phyloP scores from a whole-genome alignment of 2,888 invertebrate species.

The Achlya flavicornis region DNA sequence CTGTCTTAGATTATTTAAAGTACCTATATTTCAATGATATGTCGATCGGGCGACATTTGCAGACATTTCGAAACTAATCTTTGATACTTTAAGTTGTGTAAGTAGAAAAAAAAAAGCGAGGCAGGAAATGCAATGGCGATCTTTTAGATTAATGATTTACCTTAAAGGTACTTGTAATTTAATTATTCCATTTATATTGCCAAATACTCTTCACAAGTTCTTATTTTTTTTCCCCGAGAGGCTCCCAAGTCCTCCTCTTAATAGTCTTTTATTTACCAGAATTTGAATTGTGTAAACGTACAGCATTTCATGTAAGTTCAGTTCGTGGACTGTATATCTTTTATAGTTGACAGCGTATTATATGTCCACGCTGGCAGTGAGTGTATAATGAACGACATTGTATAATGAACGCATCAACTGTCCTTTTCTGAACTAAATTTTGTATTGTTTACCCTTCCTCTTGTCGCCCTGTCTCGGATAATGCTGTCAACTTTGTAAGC shows the following conservation, averaged over 20 bases:
- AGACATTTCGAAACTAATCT: too few relatives aligned
- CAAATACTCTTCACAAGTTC: neutral
- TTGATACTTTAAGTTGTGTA: too few relatives aligned
- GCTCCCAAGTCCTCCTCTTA: neutral
- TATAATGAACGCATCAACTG: slow-evolving; percentile 11
- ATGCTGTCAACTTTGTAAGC: neutral
- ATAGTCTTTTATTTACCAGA: neutral
- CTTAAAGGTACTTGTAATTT: neutral
- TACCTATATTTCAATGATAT: too few relatives aligned
- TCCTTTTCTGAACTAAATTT: slow-evolving; percentile 9
- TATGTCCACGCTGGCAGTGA: neutral
- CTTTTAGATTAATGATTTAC: too few relatives aligned
- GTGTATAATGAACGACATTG: neutral
- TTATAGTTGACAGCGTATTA: neutral
- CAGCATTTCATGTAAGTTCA: neutral
- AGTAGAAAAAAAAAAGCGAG: too few relatives aligned
- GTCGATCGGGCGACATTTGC: too few relatives aligned
- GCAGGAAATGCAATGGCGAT: too few relatives aligned
- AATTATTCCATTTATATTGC: neutral
- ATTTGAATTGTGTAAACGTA: slow-evolving; percentile 1
- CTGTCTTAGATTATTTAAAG: too few relatives aligned
- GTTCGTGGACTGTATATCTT: neutral
- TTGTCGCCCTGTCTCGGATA: slow-evolving; percentile 9
- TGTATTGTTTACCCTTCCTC: slow-evolving; percentile 12
- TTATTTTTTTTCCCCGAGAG: neutral